Conservation (phyloP, 2,888 invertebrate genomes). For the Chrysolina haemoptera region DNA sequence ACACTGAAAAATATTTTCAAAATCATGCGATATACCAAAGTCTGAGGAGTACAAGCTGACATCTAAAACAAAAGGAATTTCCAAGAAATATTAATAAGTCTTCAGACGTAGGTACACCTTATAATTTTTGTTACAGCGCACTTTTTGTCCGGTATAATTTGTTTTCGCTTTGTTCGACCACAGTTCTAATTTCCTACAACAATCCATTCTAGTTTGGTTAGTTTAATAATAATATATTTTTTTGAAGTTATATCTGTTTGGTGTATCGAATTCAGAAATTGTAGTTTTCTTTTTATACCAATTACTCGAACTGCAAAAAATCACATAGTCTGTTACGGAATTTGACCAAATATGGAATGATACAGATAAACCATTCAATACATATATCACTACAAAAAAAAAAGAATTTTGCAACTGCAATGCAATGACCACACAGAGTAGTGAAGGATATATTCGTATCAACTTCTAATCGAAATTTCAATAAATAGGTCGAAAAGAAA, state of each 20-base stretch:
- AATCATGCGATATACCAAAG: too few relatives aligned
- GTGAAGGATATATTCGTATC: background rate
- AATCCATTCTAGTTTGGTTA: constrained; percentile 44
- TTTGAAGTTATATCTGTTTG: constrained; percentile 48
- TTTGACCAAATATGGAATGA: background rate
- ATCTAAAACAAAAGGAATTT: too few relatives aligned
- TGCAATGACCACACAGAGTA: background rate
- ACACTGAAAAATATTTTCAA: background rate
- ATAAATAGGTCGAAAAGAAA: background rate
- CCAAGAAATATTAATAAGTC: too few relatives aligned
- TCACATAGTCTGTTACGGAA: constrained; percentile 24
- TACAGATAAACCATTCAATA: background rate
- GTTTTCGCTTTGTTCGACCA: constrained; percentile 45
- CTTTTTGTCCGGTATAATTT: constrained; percentile 36
- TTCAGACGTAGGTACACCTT: too few relatives aligned
- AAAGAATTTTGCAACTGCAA: too few relatives aligned
- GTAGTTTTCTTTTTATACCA: constrained; percentile 55
- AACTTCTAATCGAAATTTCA: background rate
- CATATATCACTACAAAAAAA: background rate
- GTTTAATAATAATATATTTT: constrained; percentile 47
- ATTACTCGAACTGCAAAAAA: constrained; percentile 56
- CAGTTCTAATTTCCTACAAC: constrained; percentile 44
- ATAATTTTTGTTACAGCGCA: constrained; percentile 9
- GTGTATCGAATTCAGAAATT: constrained; percentile 54
- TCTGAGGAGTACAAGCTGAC: too few relatives aligned